These are phyloP conservation scores for Valencia hispanica DNA, from an alignment of 2,797 vertebrate species.

Conservation along the genomic window DNA sequence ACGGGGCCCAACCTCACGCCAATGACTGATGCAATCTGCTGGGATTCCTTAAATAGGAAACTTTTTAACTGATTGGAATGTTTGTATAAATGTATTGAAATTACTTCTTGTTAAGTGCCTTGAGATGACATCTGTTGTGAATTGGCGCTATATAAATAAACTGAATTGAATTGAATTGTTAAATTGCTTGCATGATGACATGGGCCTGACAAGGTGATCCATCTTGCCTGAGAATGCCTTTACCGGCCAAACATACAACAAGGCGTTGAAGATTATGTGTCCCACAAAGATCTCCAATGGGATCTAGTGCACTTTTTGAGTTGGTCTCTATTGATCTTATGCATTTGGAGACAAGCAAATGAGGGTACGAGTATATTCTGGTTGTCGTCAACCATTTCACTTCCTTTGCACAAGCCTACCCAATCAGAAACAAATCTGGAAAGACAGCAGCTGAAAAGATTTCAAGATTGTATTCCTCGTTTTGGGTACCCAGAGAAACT, in stretches of 20 bases:
- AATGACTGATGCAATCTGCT: too few relatives aligned
- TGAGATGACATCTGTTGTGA: too few relatives aligned
- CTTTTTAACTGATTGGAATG: too few relatives aligned
- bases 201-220: not conserved
- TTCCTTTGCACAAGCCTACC: not conserved
- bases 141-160: too few relatives aligned
- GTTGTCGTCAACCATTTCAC: not conserved
- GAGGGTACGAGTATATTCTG: not conserved
- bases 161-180: too few relatives aligned
- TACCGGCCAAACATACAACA: not conserved
- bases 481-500: conserved; percentile 6
- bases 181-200: too few relatives aligned
- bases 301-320: not conserved
- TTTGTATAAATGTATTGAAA: too few relatives aligned
- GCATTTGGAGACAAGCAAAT: not conserved
- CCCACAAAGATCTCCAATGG: not conserved
- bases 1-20: too few relatives aligned
- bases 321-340: not conserved
- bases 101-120: too few relatives aligned
- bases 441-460: conserved; percentile 16
- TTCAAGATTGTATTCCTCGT: not conserved
- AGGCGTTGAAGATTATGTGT: not conserved
- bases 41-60: too few relatives aligned
- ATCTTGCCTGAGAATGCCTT: not conserved
- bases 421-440: conserved; percentile 4